Conservation (phyloP, 2,888 invertebrate genomes). For the Brachyopa scutellaris region DNA sequence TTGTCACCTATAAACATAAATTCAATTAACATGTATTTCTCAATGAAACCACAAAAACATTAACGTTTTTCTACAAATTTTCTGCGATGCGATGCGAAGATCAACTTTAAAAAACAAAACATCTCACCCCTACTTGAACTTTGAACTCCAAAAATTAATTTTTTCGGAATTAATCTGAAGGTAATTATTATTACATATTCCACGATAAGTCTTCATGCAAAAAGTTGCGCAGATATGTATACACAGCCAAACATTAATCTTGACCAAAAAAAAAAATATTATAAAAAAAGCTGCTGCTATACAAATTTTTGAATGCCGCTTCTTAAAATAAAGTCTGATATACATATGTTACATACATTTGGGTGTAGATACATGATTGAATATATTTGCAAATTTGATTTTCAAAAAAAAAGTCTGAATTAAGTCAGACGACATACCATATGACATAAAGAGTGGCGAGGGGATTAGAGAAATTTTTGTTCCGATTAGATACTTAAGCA, state of each 20-base stretch:
- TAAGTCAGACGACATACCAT: background rate
- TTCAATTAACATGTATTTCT: constrained; percentile 25
- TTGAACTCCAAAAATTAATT: no score
- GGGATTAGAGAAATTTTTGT: constrained; percentile 12
- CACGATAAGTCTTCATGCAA: background rate
- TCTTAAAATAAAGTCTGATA: background rate
- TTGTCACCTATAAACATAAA: background rate
- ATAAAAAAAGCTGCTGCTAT: background rate
- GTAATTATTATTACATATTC: background rate
- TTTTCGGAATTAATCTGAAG: constrained; percentile 7
- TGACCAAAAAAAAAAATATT: background rate
- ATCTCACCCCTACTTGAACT: background rate
- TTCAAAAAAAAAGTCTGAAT: background rate
- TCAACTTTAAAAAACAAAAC: no score
- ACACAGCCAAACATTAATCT: constrained; percentile 11
- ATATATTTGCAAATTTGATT: background rate
- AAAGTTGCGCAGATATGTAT: background rate
- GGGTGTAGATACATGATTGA: background rate
- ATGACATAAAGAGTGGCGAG: no score
- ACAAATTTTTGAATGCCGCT: background rate
- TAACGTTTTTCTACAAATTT: background rate
- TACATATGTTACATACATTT: no score
- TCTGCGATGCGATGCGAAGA: no score
- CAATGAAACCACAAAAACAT: constrained; percentile 1
- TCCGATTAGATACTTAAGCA: background rate